Conservation (phyloP, 2,888 invertebrate species). For the Zygaena filipendulae region DNA sequence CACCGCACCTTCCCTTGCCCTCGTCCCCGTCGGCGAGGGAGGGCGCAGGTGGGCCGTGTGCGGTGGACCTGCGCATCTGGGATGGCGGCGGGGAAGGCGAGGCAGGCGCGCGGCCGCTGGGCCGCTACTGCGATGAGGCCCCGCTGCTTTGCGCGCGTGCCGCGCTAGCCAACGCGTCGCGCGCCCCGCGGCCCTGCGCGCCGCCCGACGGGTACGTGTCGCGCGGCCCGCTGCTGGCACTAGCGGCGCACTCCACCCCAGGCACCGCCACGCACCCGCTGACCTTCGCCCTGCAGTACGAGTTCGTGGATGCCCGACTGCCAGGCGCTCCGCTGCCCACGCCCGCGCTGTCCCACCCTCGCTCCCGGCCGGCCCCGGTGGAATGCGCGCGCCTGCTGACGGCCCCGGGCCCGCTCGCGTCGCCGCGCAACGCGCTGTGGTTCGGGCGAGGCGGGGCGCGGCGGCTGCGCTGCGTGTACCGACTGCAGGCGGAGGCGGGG, state of each 20-base stretch:
- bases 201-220: conserved; percentile 83
- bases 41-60: conserved; percentile 45
- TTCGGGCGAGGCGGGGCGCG: conserved; percentile 86
- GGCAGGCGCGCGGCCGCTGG: conserved; percentile 54
- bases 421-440: conserved; percentile 83
- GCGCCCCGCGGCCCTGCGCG: conserved; percentile 82
- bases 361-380: conserved; percentile 34
- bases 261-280: conserved; percentile 86
- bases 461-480: conserved; percentile 80
- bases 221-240: conserved; percentile 35
- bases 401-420: conserved; percentile 71
- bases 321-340: conserved; percentile 73
- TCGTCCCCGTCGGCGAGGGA: conserved; percentile 15
- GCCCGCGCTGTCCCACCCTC: conserved; percentile 29
- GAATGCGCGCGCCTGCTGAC: conserved; percentile 42
- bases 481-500: conserved; percentile 75
- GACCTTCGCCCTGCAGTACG: conserved; percentile 78
- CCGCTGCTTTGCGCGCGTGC: conserved; percentile 87
- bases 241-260: conserved; percentile 62
- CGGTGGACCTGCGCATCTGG: conserved; percentile 79
- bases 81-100: conserved; percentile 74
- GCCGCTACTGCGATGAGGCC: conserved; percentile 79
- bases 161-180: conserved; percentile 76
- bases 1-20: conserved; percentile 15
- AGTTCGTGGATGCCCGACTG: conserved; percentile 84